Base-by-base conservation (phyloP, 1,140 invertebrate species). In the Drosophila bifasciata region DNA sequence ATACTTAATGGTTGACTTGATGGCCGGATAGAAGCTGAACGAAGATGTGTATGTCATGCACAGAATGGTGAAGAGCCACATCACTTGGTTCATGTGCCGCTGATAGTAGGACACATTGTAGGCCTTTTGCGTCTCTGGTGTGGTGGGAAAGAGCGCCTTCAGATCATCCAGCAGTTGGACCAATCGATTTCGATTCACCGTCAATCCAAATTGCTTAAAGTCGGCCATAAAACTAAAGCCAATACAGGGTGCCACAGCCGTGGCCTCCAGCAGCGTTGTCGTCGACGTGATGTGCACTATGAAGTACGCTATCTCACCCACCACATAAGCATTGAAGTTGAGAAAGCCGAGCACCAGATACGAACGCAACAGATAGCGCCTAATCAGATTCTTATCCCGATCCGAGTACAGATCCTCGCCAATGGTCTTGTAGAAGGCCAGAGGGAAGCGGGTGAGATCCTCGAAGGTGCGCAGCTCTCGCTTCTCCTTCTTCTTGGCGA, bases 181-280 rank as follows among this genome's bases (percentile, higher is more conserved):
- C 39, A 89, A 19, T 0, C 43, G 45, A 0, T 19, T 40, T 0
- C 69, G 50, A 44, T 89, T 89, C n/a, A 85, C 64, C 7, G 79
- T 84, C 50, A 89, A 1, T 0, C 84, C 79, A 2, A 89, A 77
- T 36, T 89, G 79, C 72, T 89, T 89, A 21, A 85, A 89, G 23
- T 89, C 84, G n/a, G 84, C 68, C 84, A 89, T 88, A 28, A 89
- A 88, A 21, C 79, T 79, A 49, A 89, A 89, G 36, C 84, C 84
- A 21, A 89, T 89, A 45, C 85, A 89, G 0, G 84, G 85, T 0
- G 79, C 84, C 19, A 89, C 84, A 0, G 85, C 84, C 0, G 84
- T 89, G 2, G 84, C 84, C 58, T 84, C 84, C 63, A 89, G 36
- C 6, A 89, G n/a, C 0, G 84, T 88, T 0, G 79, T 77, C 6